Percentiles rank a stretch among this genome's conserved stretches.
Evolutionary conservation across 2,888 invertebrate species (phyloP).

Genomic region (Cheilosia vulpina): DNA sequence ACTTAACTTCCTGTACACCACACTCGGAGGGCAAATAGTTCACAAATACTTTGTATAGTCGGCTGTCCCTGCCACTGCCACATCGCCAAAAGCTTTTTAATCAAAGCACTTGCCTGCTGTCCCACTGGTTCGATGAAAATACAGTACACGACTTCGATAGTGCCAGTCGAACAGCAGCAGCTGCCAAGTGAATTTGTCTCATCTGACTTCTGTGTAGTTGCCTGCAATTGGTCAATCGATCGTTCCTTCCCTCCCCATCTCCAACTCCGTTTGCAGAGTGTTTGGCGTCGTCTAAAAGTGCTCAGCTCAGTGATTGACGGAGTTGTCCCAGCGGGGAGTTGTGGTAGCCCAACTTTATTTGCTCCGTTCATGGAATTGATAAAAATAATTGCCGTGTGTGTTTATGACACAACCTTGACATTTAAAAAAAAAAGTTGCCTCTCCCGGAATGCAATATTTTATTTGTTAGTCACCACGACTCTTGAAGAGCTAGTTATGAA

Average conservation of each 20-base stretch:
- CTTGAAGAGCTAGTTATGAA: background rate
- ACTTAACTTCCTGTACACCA: slow-evolving; percentile 48
- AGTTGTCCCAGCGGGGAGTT: slow-evolving; percentile 30
- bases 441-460: background rate
- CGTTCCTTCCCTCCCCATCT: slow-evolving; percentile 20
- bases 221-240: slow-evolving; percentile 50
- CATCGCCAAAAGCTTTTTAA: slow-evolving; percentile 53
- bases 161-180: slow-evolving; percentile 1
- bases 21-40: slow-evolving; percentile 32
- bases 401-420: slow-evolving; percentile 38
- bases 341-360: slow-evolving; percentile 15
- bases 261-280: slow-evolving; percentile 2
- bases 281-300: background rate
- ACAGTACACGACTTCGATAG: slow-evolving; percentile 7
- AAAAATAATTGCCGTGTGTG: slow-evolving; percentile 46
- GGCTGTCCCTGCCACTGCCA: background rate
- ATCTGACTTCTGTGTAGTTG: background rate
- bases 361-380: slow-evolving; percentile 34
- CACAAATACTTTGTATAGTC: slow-evolving; percentile 12
- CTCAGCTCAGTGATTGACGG: slow-evolving; percentile 21
- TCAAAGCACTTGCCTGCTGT: slow-evolving; percentile 54
- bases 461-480: background rate
- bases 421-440: background rate
- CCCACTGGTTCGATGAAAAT: slow-evolving; percentile 40
- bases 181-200: slow-evolving; percentile 12